Conservation (phyloP, 2,113 vertebrate species). For the Hydrochoerus hydrochaeris region DNA sequence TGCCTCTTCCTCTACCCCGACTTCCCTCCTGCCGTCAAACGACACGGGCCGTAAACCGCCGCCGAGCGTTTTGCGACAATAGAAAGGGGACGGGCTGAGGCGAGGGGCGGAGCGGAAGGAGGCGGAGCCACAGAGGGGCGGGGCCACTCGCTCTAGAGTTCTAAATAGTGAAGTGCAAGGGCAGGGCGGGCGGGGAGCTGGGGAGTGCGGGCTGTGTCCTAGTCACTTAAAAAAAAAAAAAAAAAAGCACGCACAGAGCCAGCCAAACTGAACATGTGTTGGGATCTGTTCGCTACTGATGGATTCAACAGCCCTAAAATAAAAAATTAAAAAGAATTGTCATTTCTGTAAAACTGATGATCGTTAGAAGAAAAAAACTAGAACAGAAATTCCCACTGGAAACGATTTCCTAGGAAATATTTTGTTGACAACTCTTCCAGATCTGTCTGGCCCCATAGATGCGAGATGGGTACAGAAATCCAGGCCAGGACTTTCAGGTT, state of each 20-base stretch:
- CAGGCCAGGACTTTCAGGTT: neutral
- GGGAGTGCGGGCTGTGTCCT: neutral
- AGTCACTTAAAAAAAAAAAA: neutral
- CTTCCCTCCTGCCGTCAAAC: constrained; percentile 66
- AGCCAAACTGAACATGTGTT: constrained; percentile 3
- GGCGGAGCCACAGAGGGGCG: neutral
- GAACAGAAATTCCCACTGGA: neutral
- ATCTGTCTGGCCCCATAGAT: no score
- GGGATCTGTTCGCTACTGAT: constrained; percentile 37
- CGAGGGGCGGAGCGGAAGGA: neutral
- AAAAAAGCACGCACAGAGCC: neutral
- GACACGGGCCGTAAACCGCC: constrained; percentile 54
- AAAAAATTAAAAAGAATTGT: neutral
- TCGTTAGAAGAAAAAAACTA: neutral
- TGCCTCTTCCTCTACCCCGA: constrained; percentile 18
- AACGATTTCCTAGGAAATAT: neutral
- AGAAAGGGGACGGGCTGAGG: neutral
- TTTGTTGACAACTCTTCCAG: neutral
- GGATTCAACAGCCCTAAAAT: constrained; percentile 51
- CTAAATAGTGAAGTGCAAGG: fast-evolving
- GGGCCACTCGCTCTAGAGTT: fast-evolving
- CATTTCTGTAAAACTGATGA: constrained; percentile 41
- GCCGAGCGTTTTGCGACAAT: constrained; percentile 66
- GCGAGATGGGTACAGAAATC: neutral
- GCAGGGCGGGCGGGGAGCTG: neutral